Evolutionary conservation across 2,797 vertebrate species (phyloP).

Genomic region (Danio jaintianensis): DNA sequence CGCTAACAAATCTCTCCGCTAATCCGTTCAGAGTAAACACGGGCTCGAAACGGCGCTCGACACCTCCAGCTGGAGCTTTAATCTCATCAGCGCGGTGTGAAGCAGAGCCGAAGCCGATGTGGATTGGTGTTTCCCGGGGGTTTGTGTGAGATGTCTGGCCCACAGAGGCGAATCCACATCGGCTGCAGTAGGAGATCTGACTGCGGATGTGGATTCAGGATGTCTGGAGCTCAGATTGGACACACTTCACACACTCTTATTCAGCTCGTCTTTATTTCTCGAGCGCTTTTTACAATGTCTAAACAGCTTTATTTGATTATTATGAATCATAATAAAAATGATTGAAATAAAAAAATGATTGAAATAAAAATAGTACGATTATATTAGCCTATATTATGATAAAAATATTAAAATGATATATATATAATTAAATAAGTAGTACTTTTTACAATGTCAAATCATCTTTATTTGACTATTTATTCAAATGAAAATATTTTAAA

Average conservation of each 20-base stretch:
- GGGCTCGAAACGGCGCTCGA: slow-evolving; percentile 73
- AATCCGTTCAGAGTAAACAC: slow-evolving; percentile 75
- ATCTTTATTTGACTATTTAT: too few relatives aligned
- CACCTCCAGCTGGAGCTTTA: slow-evolving; percentile 65
- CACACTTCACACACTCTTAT: slow-evolving; percentile 54
- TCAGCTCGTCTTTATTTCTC: too few relatives aligned
- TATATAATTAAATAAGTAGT: too few relatives aligned
- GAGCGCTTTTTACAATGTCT: too few relatives aligned
- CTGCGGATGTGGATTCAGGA: slow-evolving; percentile 79
- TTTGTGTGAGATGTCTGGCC: slow-evolving; percentile 85
- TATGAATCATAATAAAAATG: too few relatives aligned
- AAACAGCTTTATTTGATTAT: too few relatives aligned
- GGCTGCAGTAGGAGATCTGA: background rate
- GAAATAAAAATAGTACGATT: too few relatives aligned
- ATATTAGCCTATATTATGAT: too few relatives aligned
- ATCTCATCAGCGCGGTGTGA: slow-evolving; percentile 75
- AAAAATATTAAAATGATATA: too few relatives aligned
- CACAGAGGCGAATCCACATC: slow-evolving; percentile 79
- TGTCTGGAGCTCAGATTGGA: slow-evolving; percentile 76
- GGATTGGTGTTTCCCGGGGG: slow-evolving; percentile 80
- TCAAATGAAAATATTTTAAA: too few relatives aligned
- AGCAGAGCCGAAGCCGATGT: slow-evolving; percentile 81
- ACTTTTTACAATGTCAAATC: too few relatives aligned
- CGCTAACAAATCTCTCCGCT: slow-evolving; percentile 26
- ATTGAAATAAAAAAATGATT: too few relatives aligned